These are phyloP conservation scores for Maniola jurtina DNA, from an alignment of 1,140 invertebrate species.

Conservation along the genomic window DNA sequence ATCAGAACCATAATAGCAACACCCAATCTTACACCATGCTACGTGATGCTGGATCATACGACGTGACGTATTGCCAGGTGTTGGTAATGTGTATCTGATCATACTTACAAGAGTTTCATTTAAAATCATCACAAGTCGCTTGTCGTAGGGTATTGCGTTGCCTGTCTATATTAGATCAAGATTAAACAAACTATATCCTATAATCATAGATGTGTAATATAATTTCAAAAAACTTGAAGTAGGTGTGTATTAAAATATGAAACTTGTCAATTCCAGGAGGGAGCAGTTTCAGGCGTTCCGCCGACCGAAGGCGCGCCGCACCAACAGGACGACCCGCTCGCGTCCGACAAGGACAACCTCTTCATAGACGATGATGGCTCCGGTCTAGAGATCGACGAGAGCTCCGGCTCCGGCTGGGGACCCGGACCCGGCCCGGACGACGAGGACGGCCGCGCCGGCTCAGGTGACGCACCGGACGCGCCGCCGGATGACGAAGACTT, in stretches of 20 bases:
- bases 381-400: conserved; percentile 75
- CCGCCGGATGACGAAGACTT: conserved; percentile 68
- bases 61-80: too few species aligned
- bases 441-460: conserved; percentile 68
- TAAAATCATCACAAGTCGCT: too few species aligned
- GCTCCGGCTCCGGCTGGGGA: conserved; percentile 77
- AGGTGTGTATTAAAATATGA: conserved; percentile 1
- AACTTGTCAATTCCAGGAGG: conserved; percentile 56
- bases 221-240: too few species aligned
- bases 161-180: too few species aligned
- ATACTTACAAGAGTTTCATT: too few species aligned
- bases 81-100: too few species aligned
- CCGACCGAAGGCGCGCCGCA: conserved; percentile 50
- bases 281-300: conserved; percentile 42
- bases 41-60: too few species aligned
- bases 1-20: too few species aligned
- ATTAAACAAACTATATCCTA: too few species aligned
- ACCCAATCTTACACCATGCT: too few species aligned
- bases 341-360: conserved; percentile 50
- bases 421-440: conserved; percentile 74
- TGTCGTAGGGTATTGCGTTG: too few species aligned
- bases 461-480: conserved; percentile 62
- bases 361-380: conserved; percentile 77
- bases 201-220: too few species aligned
- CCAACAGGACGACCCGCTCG: conserved; percentile 55